Evolutionary conservation across 2,797 vertebrate genomes (phyloP).

Genomic region (Parauchenoglanis punctatus): DNA sequence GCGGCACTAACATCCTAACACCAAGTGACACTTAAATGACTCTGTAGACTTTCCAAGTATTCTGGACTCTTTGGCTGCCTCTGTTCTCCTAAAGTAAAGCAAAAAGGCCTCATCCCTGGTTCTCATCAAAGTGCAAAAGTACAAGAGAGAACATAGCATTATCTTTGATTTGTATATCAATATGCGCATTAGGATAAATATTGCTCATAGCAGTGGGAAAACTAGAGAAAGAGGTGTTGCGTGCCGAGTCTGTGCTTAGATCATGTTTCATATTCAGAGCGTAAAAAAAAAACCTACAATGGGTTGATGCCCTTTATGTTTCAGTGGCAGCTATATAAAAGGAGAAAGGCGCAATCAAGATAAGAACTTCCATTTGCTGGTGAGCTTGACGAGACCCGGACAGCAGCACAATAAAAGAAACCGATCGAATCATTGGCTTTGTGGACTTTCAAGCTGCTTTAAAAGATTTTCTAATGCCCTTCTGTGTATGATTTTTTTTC

Average conservation of each 20-base stretch:
- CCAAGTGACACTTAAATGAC: constrained; percentile 56
- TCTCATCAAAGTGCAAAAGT: constrained; percentile 16
- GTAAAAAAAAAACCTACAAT: constrained; percentile 25
- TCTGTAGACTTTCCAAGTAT: constrained; percentile 44
- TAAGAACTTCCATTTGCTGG: constrained; percentile 45
- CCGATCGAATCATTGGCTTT: constrained; percentile 33
- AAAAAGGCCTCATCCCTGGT: constrained; percentile 21
- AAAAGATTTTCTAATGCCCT: constrained; percentile 36
- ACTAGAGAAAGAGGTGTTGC: neutral
- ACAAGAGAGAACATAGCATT: neutral
- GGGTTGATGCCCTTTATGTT: constrained; percentile 49
- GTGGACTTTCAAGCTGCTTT: constrained; percentile 20
- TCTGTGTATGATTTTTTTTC: constrained; percentile 29
- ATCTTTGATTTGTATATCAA: constrained; percentile 21
- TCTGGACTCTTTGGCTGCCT: constrained; percentile 16
- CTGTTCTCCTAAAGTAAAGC: constrained; percentile 22
- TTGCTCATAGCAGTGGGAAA: neutral
- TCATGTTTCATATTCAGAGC: constrained; percentile 44
- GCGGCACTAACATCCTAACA: constrained; percentile 46
- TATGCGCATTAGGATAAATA: neutral
- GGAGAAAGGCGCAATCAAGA: constrained; percentile 26
- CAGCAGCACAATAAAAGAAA: constrained; percentile 35
- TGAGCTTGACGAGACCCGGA: constrained; percentile 31
- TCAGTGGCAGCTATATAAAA: constrained; percentile 38
- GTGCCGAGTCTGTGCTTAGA: constrained; percentile 21